These are phyloP conservation scores for Rhamphomyia laevipes DNA, from an alignment of 2,888 invertebrate genomes.

Conservation along the genomic window DNA sequence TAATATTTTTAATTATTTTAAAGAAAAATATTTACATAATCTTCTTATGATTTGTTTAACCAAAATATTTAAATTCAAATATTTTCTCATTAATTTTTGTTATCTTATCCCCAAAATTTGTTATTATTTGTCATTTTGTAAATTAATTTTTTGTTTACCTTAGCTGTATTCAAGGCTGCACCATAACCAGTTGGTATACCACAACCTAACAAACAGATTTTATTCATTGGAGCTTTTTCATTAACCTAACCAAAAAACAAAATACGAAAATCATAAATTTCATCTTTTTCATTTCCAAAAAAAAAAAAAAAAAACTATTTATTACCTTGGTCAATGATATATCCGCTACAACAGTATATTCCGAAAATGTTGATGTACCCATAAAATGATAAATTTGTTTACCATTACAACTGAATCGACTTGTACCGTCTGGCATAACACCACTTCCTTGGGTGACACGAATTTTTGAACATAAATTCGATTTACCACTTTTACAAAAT, in stretches of 20 bases:
- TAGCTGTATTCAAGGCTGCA: conserved; percentile 83
- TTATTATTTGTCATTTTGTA: too few species aligned
- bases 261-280: neutral
- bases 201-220: conserved; percentile 83
- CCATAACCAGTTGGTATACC: conserved; percentile 94
- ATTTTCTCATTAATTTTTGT: too few species aligned
- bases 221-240: conserved; percentile 70
- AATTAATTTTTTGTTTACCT: conserved; percentile 42
- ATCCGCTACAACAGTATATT: conserved; percentile 89
- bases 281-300: neutral
- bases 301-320: too few species aligned
- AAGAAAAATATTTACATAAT: too few species aligned
- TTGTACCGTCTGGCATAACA: conserved; percentile 84
- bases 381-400: conserved; percentile 79
- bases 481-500: conserved; percentile 89
- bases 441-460: conserved; percentile 77
- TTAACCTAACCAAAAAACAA: conserved; percentile 46
- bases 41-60: too few species aligned
- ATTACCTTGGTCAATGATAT: conserved; percentile 87
- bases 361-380: conserved; percentile 93
- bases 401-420: conserved; percentile 56
- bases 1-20: too few species aligned
- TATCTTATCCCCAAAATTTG: too few species aligned
- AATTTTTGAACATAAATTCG: conserved; percentile 93
- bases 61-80: too few species aligned